Evolutionary conservation across 2,888 invertebrate species (phyloP).

Genomic region (Lypha dubia): DNA sequence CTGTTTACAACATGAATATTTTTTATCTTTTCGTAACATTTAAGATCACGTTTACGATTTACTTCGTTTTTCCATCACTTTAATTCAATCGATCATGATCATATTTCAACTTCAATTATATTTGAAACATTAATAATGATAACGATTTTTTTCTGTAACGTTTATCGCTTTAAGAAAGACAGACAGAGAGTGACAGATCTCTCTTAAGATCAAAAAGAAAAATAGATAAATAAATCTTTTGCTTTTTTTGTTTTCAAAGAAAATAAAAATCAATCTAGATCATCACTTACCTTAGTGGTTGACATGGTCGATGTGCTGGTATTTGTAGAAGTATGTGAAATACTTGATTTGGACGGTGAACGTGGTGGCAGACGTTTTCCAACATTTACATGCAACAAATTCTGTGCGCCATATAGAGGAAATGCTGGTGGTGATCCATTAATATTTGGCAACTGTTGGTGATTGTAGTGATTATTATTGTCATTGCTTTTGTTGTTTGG

Average conservation of each 20-base stretch:
- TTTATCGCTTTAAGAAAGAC: constrained; percentile 12
- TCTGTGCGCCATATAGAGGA: constrained; percentile 57
- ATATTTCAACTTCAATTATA: constrained; percentile 59
- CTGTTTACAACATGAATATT: neutral
- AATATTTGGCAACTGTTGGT: constrained; percentile 56
- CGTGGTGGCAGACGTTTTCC: constrained; percentile 78
- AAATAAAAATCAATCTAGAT: constrained; percentile 39
- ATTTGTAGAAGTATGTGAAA: constrained; percentile 77
- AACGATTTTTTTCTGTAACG: constrained; percentile 28
- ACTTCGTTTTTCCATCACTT: constrained; percentile 41
- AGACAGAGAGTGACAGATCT: too few species aligned
- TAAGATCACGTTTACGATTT: constrained; percentile 59
- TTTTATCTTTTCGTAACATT: constrained; percentile 11
- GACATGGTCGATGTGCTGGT: constrained; percentile 78
- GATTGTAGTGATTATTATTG: constrained; percentile 61
- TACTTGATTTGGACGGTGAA: constrained; percentile 79
- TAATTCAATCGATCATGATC: constrained; percentile 65
- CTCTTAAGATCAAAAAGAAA: neutral
- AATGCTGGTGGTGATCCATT: constrained; percentile 55
- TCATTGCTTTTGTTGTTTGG: constrained; percentile 69
- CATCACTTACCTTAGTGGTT: constrained; percentile 75
- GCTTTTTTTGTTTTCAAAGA: too few species aligned
- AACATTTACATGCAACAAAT: constrained; percentile 68
- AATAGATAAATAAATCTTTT: constrained; percentile 4
- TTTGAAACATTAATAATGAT: constrained; percentile 61